These are phyloP conservation scores for Thaumatotibia leucotreta DNA, from an alignment of 1,140 invertebrate genomes.

Conservation along the genomic window DNA sequence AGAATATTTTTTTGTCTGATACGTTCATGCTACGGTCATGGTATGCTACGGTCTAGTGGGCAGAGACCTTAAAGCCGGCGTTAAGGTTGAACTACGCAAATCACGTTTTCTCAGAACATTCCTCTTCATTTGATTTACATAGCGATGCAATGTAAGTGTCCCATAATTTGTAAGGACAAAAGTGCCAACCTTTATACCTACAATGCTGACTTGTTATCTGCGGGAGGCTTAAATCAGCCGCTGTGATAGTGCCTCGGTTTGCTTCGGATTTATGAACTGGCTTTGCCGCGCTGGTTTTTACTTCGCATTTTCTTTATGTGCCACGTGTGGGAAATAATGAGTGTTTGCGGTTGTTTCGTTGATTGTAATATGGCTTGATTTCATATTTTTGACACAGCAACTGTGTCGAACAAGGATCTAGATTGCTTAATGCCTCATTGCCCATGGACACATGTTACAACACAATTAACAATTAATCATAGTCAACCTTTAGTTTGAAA, in stretches of 20 bases:
- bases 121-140: background rate
- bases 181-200: background rate
- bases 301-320: background rate
- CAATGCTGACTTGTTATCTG: constrained; percentile 8
- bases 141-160: background rate
- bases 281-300: background rate
- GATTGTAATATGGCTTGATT: no score
- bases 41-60: no score
- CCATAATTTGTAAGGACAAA: constrained; percentile 13
- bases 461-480: no score
- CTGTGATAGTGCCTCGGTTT: constrained; percentile 9
- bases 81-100: background rate
- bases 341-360: no score
- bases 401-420: no score
- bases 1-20: no score
- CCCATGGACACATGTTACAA: no score
- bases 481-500: no score
- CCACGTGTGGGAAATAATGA: background rate
- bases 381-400: no score
- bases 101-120: background rate
- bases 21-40: no score
- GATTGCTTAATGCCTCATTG: no score
- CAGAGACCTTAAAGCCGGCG: no score
- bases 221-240: constrained; percentile 4
- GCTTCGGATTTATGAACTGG: constrained; percentile 2